A percentile compares a stretch with the other conserved stretches of the same genome.
These are phyloP conservation scores for Cephus rjabovi DNA, from an alignment of 2,888 invertebrate genomes.

Conservation along the genomic window DNA sequence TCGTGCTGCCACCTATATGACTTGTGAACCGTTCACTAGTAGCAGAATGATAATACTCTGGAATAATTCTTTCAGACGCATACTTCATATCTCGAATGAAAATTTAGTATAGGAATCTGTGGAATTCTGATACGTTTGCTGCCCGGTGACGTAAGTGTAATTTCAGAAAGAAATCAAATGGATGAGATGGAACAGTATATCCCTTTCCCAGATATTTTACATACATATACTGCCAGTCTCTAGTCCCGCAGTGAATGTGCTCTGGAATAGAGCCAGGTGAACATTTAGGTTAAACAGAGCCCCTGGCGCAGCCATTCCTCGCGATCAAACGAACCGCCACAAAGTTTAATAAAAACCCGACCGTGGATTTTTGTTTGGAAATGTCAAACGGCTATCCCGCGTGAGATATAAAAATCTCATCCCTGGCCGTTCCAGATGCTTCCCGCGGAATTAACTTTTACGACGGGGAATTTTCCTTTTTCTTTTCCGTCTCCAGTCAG, in stretches of 20 bases:
- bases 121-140: neutral
- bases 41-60: neutral
- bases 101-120: neutral
- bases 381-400: slow-evolving; percentile 15
- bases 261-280: slow-evolving; percentile 50
- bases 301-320: slow-evolving; percentile 15
- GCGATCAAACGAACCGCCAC: slow-evolving; percentile 13
- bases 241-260: slow-evolving; percentile 29
- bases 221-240: neutral
- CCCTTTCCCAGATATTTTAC: neutral
- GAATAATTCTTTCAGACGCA: neutral
- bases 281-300: slow-evolving; percentile 44
- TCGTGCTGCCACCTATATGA: neutral
- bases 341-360: slow-evolving; percentile 26
- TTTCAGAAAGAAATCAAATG: neutral
- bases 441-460: neutral
- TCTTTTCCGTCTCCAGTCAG: neutral
- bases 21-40: neutral
- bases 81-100: neutral
- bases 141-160: neutral
- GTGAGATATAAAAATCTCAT: neutral
- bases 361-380: slow-evolving; percentile 21
- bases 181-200: neutral
- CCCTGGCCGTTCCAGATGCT: neutral
- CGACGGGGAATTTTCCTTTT: neutral